Conservation (phyloP, 1,140 invertebrate genomes). For the Neodiprion lecontei region DNA sequence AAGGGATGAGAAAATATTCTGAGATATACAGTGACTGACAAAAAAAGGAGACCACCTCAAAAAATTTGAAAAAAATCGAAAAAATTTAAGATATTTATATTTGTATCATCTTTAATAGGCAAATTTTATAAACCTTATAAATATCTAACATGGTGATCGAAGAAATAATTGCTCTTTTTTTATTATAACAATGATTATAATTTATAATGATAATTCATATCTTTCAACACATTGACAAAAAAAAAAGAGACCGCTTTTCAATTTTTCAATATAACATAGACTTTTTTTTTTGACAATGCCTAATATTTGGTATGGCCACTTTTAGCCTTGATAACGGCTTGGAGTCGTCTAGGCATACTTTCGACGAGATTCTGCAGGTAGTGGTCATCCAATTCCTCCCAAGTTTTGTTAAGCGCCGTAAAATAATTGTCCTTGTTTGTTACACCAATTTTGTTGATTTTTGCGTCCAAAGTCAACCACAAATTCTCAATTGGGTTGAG, state of each 20-base stretch:
- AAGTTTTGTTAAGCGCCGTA: constrained; percentile 19
- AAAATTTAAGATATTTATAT: too few relatives aligned
- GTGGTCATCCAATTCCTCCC: constrained; percentile 11
- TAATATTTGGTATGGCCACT: constrained; percentile 28
- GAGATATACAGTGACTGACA: neutral
- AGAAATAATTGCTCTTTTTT: too few relatives aligned
- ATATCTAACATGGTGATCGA: too few relatives aligned
- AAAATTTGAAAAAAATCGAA: too few relatives aligned
- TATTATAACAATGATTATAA: too few relatives aligned
- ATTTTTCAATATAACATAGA: too few relatives aligned
- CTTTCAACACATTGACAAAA: too few relatives aligned
- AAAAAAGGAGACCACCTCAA: too few relatives aligned
- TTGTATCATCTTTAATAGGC: too few relatives aligned
- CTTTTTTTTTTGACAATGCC: neutral
- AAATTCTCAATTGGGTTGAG: constrained; percentile 49
- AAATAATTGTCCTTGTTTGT: constrained; percentile 21
- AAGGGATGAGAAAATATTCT: neutral
- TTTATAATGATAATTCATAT: too few relatives aligned
- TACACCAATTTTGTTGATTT: constrained; percentile 19
- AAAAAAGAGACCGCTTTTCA: too few relatives aligned
- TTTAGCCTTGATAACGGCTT: constrained; percentile 32
- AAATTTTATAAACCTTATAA: too few relatives aligned
- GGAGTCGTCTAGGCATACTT: constrained; percentile 27
- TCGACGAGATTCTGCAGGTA: constrained; percentile 28
- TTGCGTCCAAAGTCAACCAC: constrained; percentile 39